Conservation (phyloP, 2,797 vertebrate genomes). For the Mionectes olivaceus region DNA sequence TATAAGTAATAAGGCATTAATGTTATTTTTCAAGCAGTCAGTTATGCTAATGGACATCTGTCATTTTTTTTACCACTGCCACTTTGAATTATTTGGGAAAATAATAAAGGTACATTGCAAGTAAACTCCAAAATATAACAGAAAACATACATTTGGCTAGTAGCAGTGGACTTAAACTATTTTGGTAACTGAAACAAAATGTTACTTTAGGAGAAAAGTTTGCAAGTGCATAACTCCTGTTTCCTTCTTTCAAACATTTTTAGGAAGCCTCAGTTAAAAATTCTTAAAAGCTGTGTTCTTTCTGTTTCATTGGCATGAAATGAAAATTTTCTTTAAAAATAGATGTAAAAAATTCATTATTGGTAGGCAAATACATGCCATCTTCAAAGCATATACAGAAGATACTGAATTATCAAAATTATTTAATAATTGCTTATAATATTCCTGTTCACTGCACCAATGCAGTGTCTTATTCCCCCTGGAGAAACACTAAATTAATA, state of each 20-base stretch:
- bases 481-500: background rate
- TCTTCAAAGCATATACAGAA: background rate
- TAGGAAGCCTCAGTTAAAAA: background rate
- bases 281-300: background rate
- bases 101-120: slow-evolving; percentile 16
- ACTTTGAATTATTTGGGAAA: slow-evolving; percentile 21
- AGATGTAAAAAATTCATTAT: background rate
- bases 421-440: background rate
- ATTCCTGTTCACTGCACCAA: background rate
- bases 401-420: background rate
- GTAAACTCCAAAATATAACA: background rate
- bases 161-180: background rate
- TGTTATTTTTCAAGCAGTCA: slow-evolving; percentile 78
- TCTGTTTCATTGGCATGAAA: background rate
- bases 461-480: background rate
- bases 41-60: slow-evolving; percentile 83
- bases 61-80: slow-evolving; percentile 63
- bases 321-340: background rate
- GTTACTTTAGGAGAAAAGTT: background rate
- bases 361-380: background rate
- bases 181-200: background rate
- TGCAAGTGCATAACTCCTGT: rapidly evolving
- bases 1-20: slow-evolving; percentile 83
- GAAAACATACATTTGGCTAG: rapidly evolving
- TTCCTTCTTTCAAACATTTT: background rate